Evolutionary conservation across 2,113 vertebrate species (phyloP).

Genomic region (Oreochromis niloticus): DNA sequence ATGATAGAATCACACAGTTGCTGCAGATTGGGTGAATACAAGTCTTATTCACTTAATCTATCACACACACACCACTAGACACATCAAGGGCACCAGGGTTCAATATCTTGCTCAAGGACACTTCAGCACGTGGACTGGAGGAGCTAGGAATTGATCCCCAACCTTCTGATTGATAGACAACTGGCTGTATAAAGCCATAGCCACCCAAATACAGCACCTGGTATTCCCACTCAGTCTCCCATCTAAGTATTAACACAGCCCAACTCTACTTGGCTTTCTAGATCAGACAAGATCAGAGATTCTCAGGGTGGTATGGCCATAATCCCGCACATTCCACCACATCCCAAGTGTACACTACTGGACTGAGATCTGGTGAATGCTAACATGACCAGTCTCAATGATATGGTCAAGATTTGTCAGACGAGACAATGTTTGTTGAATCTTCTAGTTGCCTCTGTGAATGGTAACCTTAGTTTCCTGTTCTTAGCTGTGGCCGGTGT

Average conservation of each 20-base stretch:
- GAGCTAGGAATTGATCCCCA: accelerated
- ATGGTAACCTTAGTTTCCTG: neutral
- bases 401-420: neutral
- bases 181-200: neutral
- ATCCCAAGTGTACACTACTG: neutral
- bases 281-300: neutral
- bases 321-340: accelerated
- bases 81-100: neutral
- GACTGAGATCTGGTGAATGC: neutral
- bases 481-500: neutral
- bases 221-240: neutral
- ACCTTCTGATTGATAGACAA: neutral
- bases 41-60: neutral
- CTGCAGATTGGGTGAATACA: neutral
- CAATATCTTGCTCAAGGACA: neutral
- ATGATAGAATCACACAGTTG: neutral
- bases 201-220: neutral
- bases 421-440: neutral
- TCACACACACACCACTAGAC: neutral
- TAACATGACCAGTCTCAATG: neutral
- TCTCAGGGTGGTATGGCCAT: neutral
- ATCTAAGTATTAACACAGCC: neutral
- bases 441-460: neutral
- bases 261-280: neutral
- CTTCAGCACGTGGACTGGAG: neutral